phyloP scores from a whole-genome alignment of 2,797 vertebrate genomes.

The Benthosema pterotum region DNA sequence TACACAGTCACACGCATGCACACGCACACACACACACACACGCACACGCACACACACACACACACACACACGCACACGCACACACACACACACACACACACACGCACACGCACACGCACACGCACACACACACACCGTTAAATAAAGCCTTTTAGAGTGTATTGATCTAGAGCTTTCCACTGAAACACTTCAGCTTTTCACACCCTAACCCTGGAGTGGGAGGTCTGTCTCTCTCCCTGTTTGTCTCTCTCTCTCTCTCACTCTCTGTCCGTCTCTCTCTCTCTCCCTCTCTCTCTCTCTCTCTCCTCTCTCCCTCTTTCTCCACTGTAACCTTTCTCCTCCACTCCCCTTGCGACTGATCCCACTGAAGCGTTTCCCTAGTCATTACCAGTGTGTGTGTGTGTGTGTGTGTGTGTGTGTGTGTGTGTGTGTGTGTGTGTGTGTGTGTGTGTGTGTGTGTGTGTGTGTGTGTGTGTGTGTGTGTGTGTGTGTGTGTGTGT shows the following conservation, averaged over 20 bases:
- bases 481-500: slow-evolving; percentile 32
- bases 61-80: slow-evolving; percentile 26
- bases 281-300: slow-evolving; percentile 16
- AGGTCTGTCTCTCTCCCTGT: slow-evolving; percentile 1
- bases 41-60: slow-evolving; percentile 10
- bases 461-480: no score
- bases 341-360: slow-evolving; percentile 21
- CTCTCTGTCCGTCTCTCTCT: not conserved
- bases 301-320: slow-evolving; percentile 33
- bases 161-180: slow-evolving; percentile 54
- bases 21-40: slow-evolving; percentile 31
- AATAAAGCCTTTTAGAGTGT: slow-evolving; percentile 47
- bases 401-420: slow-evolving; percentile 20
- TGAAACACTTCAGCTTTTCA: slow-evolving; percentile 55
- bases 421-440: no score
- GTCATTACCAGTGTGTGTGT: no score
- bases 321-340: slow-evolving; percentile 61
- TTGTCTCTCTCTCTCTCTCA: not conserved
- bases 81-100: slow-evolving; percentile 1
- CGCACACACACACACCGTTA: slow-evolving; percentile 35
- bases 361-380: slow-evolving; percentile 43
- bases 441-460: no score
- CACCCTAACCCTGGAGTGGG: slow-evolving; percentile 42
- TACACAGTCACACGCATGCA: slow-evolving; percentile 11
- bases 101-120: slow-evolving; percentile 18